Percentiles rank a stretch among this genome's conserved stretches.
Evolutionary conservation across 2,797 vertebrate species (phyloP).

Genomic region (Garrulus glandarius): DNA sequence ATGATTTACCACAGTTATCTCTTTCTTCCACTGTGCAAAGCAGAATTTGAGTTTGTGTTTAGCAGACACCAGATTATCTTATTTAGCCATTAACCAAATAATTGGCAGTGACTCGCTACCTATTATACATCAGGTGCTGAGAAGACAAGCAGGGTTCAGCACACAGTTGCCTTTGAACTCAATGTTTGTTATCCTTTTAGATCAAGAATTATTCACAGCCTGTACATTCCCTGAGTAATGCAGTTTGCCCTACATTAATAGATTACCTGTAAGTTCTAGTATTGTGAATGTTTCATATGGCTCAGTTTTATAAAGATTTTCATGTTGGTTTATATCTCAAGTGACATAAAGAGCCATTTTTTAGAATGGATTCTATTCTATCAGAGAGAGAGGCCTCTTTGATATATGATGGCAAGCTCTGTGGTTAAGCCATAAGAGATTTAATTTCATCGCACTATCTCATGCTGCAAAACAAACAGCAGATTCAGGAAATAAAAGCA

Average conservation of each 20-base stretch:
- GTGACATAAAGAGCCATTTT: not conserved
- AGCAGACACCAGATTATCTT: not conserved
- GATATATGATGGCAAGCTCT: not conserved
- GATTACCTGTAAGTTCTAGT: not conserved
- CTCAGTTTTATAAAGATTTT: not conserved
- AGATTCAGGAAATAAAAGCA: not conserved
- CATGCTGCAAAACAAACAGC: not conserved
- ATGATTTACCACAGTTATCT: slow-evolving; percentile 13
- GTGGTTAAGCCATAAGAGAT: not conserved
- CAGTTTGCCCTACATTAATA: not conserved
- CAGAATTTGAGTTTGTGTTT: not conserved
- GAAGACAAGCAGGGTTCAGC: not conserved
- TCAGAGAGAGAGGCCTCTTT: not conserved
- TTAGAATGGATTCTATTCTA: not conserved
- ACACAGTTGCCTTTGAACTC: not conserved
- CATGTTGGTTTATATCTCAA: not conserved
- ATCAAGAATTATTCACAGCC: not conserved
- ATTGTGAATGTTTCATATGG: not conserved
- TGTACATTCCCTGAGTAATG: not conserved
- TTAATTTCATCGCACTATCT: not conserved
- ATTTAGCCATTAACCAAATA: not conserved
- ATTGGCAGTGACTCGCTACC: not conserved
- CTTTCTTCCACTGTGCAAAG: slow-evolving; percentile 68
- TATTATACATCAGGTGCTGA: not conserved
- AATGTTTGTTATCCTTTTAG: not conserved